phyloP scores from a whole-genome alignment of 2,113 vertebrate species.

The Solenodon paradoxus region DNA sequence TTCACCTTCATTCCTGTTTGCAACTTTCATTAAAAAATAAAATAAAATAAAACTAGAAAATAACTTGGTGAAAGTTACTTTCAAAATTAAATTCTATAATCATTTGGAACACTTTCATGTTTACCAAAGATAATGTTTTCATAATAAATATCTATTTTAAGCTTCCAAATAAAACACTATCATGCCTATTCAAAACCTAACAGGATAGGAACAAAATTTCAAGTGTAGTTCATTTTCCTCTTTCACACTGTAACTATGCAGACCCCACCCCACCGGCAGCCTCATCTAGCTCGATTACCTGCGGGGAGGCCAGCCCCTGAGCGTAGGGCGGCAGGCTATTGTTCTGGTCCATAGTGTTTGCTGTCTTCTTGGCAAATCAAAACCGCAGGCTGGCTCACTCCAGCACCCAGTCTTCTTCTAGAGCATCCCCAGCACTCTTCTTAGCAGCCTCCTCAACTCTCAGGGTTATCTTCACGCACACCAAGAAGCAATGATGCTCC shows the following conservation, averaged over 20 bases:
- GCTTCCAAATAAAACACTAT: not conserved
- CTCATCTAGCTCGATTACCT: conserved; percentile 83
- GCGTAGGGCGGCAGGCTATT: conserved; percentile 93
- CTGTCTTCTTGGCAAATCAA: conserved; percentile 67
- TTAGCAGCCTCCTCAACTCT: conserved; percentile 18
- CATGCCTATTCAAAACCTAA: not conserved
- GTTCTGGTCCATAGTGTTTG: conserved; percentile 94
- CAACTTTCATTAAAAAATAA: too few species aligned
- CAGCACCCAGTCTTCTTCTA: conserved; percentile 40
- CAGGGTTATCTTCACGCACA: conserved; percentile 64
- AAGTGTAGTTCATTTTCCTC: not conserved
- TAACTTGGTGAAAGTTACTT: not conserved
- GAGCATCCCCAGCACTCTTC: conserved; percentile 75
- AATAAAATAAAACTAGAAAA: conserved; percentile 42
- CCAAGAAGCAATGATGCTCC: not conserved
- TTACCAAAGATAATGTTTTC: not conserved
- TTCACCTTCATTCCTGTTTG: too few species aligned
- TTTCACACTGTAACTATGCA: not conserved
- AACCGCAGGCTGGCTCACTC: conserved; percentile 40
- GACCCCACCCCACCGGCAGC: not conserved
- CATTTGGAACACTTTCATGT: not conserved
- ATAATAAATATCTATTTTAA: not conserved
- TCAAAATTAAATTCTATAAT: not conserved
- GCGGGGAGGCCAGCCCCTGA: conserved; percentile 96
- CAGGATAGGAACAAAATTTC: not conserved